Conservation (phyloP, 2,113 vertebrate species). For the Alosa alosa region DNA sequence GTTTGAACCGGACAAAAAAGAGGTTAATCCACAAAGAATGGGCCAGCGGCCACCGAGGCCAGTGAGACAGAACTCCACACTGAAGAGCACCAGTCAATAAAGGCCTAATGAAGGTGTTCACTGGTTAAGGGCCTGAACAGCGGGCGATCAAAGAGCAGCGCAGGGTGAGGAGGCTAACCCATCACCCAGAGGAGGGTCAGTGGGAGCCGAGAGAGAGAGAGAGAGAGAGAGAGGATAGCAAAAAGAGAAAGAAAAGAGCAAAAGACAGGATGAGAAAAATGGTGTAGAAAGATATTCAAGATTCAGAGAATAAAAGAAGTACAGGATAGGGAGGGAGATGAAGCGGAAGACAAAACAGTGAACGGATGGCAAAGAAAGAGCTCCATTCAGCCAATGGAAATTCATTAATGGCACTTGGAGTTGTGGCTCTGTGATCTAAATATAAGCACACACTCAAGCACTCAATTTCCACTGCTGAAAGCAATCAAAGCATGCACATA, state of each 20-base stretch:
- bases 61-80: slow-evolving; percentile 44
- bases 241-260: not conserved
- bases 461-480: not conserved
- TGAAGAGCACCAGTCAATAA: slow-evolving; percentile 53
- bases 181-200: not conserved
- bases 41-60: slow-evolving; percentile 33
- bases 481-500: not conserved
- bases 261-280: not conserved
- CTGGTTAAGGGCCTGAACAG: slow-evolving; percentile 38
- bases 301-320: not conserved
- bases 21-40: slow-evolving; percentile 57
- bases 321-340: not conserved
- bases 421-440: slow-evolving; percentile 8
- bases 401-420: not conserved
- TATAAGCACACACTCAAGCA: not conserved
- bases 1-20: slow-evolving; percentile 49
- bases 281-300: not conserved
- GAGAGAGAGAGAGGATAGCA: not conserved
- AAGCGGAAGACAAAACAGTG: not conserved
- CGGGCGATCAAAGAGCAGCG: slow-evolving; percentile 42
- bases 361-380: not conserved
- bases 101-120: slow-evolving; percentile 56
- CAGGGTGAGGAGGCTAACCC: slow-evolving; percentile 16
- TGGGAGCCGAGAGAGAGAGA: not conserved
- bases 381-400: not conserved